phyloP scores from a whole-genome alignment of 2,888 invertebrate genomes.

The Agrypnus murinus region DNA sequence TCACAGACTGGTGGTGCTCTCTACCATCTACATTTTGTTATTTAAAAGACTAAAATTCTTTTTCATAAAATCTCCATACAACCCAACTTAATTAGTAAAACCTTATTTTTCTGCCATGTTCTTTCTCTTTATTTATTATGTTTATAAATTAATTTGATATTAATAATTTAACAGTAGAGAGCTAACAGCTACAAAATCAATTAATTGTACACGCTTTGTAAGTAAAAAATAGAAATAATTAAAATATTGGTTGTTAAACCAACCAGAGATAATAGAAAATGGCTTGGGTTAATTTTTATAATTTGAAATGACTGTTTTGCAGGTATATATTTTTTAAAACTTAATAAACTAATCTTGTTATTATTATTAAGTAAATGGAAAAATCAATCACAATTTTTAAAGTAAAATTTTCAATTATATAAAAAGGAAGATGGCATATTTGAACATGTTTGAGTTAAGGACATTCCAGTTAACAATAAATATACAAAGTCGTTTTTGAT shows the following conservation, averaged over 20 bases:
- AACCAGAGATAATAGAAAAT: neutral
- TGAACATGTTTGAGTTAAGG: conserved; percentile 32
- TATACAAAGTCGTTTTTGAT: conserved; percentile 44
- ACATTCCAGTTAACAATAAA: conserved; percentile 40
- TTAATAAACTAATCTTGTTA: conserved; percentile 35
- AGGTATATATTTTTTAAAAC: neutral
- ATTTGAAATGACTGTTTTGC: conserved; percentile 16
- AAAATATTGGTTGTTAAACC: conserved; percentile 9
- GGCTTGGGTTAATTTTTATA: conserved; percentile 30
- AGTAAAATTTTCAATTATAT: conserved; percentile 7
- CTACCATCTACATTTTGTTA: conserved; percentile 42
- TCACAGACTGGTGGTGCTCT: conserved; percentile 51
- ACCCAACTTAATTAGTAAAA: neutral
- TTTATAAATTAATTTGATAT: too few relatives aligned
- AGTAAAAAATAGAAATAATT: conserved; percentile 36
- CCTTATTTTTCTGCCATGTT: conserved; percentile 23
- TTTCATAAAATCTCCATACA: conserved; percentile 1
- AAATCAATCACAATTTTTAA: conserved; percentile 34
- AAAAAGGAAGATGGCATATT: conserved; percentile 45
- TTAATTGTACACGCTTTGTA: conserved; percentile 29
- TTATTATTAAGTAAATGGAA: conserved; percentile 30
- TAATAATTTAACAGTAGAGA: conserved; percentile 31
- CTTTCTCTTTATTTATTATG: too few relatives aligned
- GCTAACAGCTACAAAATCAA: conserved; percentile 30
- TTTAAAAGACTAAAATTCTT: conserved; percentile 12